Base-by-base conservation (phyloP, 2,797 vertebrate species). In the Pangasius sanitwongsei region DNA sequence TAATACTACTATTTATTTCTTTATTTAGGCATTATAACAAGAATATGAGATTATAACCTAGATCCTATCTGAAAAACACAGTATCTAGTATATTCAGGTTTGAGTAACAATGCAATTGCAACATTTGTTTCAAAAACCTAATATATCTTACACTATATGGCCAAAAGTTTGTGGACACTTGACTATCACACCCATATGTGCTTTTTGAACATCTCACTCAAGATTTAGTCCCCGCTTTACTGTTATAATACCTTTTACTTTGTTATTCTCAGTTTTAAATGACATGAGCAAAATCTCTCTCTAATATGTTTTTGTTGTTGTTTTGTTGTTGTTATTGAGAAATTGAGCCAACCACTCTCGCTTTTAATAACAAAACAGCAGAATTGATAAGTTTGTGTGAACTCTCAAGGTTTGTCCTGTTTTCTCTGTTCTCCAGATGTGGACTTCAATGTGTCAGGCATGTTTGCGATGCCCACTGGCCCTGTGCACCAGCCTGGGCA, bases 361-460 rank as follows among this genome's bases (percentile, higher is more conserved):
- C 23, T 23, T 83, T 23, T 65, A 48, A n/a, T 80, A 34, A 31
- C 28, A 12, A 25, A 63, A 48, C 44, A 75, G 23, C 74, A 75
- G 74, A 81, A 81, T 23, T 6, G 8, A 12, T 20, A 70, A 15
- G 48, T 44, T 86, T 55, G 77, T 57, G n/a, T 81, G 31, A 59
- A 57, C 6, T 61, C 31, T 75, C 4, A 70, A 12, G 2, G 18
- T n/a, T n/a, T n/a, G 28, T 53, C 8, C 31, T 63, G 86, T 75
- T 44, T 25, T 31, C 20, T 65, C 18, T 85, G 61, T 83, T 53
- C 23, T 87, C 23, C 95, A 99, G 98, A 99, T 6, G 93, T 99
- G 92, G 98, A 99, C 84, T 99, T 99, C 94, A 99, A 99, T 0
- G 98, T 99, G n/a, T 99, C 98, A 0, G 98, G 97, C 90, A 97